phyloP scores from a whole-genome alignment of 2,113 vertebrate genomes.

The Gorsachius goisagi region DNA sequence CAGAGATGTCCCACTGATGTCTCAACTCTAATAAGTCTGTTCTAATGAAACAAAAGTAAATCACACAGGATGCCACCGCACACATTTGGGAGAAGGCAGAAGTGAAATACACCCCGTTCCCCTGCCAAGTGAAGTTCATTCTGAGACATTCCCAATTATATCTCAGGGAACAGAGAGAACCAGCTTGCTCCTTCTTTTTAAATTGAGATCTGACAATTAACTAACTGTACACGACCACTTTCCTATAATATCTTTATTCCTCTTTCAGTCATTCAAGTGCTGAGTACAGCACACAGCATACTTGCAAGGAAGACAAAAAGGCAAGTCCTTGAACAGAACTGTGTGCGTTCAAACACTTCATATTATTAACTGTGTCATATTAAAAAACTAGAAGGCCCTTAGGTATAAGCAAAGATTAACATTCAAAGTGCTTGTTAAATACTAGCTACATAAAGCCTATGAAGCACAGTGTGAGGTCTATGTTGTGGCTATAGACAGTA shows the following conservation, averaged over 20 bases:
- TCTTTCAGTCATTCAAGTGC: background rate
- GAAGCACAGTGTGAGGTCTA: background rate
- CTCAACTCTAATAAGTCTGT: background rate
- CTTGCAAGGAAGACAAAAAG: background rate
- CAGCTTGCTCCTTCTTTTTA: background rate
- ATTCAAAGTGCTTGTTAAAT: background rate
- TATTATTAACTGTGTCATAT: background rate
- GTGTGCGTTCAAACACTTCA: background rate
- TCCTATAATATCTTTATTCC: background rate
- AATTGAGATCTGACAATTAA: background rate
- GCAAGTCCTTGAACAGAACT: background rate
- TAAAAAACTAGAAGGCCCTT: background rate
- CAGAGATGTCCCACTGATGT: background rate
- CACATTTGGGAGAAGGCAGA: background rate
- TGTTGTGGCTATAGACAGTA: background rate
- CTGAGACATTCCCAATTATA: background rate
- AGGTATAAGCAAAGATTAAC: background rate
- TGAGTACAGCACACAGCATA: background rate
- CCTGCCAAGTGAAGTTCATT: background rate
- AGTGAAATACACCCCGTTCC: background rate
- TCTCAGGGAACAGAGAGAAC: background rate
- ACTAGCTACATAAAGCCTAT: background rate
- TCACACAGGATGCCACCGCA: background rate
- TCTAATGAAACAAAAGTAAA: background rate
- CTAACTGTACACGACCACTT: background rate